Evolutionary conservation across 2,113 vertebrate species (phyloP).

Genomic region (Lycaon pictus): DNA sequence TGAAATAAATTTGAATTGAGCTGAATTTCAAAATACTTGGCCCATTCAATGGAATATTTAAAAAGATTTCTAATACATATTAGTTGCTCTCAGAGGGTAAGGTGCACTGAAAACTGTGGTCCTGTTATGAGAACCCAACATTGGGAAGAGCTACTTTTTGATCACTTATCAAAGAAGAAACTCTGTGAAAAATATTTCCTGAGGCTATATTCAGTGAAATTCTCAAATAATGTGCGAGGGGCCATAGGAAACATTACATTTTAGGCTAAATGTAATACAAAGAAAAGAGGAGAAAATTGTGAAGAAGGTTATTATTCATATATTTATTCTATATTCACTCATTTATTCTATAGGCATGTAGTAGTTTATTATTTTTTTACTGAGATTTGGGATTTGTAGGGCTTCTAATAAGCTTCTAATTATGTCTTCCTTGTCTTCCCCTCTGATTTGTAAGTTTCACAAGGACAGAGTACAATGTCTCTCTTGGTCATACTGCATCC

Average conservation of each 20-base stretch:
- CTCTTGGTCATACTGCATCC: not conserved
- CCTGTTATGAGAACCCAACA: constrained; percentile 12
- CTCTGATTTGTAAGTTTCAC: not conserved
- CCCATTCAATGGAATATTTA: constrained; percentile 34
- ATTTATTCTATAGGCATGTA: not conserved
- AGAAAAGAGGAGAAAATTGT: not conserved
- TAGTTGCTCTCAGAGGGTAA: not conserved
- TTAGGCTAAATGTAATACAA: constrained; percentile 32
- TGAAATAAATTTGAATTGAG: constrained; percentile 59
- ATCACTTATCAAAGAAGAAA: constrained; percentile 13
- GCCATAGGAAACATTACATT: constrained; percentile 25
- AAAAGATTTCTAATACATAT: constrained; percentile 28
- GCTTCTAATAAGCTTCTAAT: not conserved
- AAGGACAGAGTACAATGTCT: not conserved
- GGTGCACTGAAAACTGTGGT: not conserved
- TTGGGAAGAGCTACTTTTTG: constrained; percentile 9
- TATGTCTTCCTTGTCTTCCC: not conserved
- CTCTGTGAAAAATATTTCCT: constrained; percentile 7
- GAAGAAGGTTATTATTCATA: not conserved
- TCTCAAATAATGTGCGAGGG: constrained; percentile 30
- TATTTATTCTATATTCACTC: not conserved
- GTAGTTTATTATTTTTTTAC: not conserved
- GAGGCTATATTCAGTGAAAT: not conserved
- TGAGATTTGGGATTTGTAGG: not conserved
- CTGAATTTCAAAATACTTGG: constrained; percentile 62